Evolutionary conservation across 2,113 vertebrate species (phyloP).

Genomic region (Rhadina sibilatrix): DNA sequence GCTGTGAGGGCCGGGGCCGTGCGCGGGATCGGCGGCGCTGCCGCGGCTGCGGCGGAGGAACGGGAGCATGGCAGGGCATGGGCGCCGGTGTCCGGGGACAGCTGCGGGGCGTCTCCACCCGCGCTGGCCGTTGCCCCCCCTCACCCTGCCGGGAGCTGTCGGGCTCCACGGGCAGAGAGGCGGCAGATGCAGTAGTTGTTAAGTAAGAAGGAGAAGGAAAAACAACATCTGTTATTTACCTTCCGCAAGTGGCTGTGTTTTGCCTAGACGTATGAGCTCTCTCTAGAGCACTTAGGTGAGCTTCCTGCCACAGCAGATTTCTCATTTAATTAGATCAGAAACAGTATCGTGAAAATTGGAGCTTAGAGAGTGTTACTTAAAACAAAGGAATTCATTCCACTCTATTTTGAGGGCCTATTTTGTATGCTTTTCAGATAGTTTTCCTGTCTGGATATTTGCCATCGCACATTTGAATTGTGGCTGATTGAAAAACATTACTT

Average conservation of each 20-base stretch:
- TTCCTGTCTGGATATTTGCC: neutral
- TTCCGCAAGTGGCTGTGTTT: neutral
- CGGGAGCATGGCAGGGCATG: fast-evolving
- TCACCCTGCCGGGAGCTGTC: fast-evolving
- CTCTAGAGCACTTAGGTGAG: neutral
- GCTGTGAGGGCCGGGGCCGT: fast-evolving
- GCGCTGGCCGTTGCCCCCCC: fast-evolving
- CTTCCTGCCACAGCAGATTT: neutral
- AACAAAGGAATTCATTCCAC: neutral
- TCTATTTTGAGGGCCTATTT: neutral
- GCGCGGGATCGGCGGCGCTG: fast-evolving
- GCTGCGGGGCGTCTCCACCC: fast-evolving
- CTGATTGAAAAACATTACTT: neutral
- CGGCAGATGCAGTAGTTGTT: neutral
- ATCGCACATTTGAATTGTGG: neutral
- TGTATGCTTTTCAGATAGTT: neutral
- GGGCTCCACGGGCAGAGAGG: neutral
- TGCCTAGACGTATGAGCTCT: neutral
- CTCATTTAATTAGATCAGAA: neutral
- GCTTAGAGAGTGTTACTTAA: neutral
- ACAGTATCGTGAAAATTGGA: neutral
- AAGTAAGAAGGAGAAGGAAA: neutral
- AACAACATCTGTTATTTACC: neutral
- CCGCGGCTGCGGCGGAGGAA: too few species aligned
- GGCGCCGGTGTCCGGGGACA: fast-evolving